These are phyloP conservation scores for Cremastobaeus sp. DNA, from an alignment of 2,888 invertebrate species.

Conservation along the genomic window DNA sequence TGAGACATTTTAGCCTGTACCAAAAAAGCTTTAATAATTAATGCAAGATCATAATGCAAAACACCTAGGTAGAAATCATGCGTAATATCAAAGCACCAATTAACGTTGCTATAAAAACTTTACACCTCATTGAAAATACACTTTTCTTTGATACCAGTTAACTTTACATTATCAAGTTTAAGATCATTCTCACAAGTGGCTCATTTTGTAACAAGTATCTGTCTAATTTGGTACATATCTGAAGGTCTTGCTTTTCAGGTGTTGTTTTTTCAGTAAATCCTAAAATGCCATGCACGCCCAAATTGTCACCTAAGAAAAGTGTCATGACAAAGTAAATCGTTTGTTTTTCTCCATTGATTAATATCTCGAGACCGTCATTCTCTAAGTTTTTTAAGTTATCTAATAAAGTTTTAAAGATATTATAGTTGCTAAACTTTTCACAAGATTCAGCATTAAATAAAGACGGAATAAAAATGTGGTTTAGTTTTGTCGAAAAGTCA, in stretches of 20 bases:
- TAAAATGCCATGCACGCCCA: conserved; percentile 47
- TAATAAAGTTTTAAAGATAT: conserved; percentile 14
- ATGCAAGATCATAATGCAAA: conserved; percentile 41
- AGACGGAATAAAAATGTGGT: conserved; percentile 27
- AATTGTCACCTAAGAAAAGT: conserved; percentile 23
- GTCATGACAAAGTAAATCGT: conserved; percentile 3
- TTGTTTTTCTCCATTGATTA: conserved; percentile 10
- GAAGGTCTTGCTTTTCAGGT: conserved; percentile 46
- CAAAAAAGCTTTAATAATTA: conserved; percentile 22
- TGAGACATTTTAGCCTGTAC: background rate
- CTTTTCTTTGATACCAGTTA: no score
- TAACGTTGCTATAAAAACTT: conserved; percentile 46
- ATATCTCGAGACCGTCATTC: conserved; percentile 21
- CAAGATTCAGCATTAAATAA: no score
- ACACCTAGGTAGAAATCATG: conserved; percentile 51
- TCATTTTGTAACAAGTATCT: no score
- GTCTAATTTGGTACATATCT: background rate
- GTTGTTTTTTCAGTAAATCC: conserved; percentile 51
- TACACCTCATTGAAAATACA: conserved; percentile 49
- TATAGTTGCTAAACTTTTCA: conserved; percentile 11
- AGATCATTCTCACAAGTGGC: no score
- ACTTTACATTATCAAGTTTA: no score
- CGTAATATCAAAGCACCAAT: conserved; percentile 47
- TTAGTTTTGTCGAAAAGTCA: conserved; percentile 1
- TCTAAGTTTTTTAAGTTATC: conserved; percentile 22